Percentiles rank a stretch among this genome's conserved stretches.
phyloP scores from a whole-genome alignment of 2,797 vertebrate genomes.

The Passerculus sandwichensis region DNA sequence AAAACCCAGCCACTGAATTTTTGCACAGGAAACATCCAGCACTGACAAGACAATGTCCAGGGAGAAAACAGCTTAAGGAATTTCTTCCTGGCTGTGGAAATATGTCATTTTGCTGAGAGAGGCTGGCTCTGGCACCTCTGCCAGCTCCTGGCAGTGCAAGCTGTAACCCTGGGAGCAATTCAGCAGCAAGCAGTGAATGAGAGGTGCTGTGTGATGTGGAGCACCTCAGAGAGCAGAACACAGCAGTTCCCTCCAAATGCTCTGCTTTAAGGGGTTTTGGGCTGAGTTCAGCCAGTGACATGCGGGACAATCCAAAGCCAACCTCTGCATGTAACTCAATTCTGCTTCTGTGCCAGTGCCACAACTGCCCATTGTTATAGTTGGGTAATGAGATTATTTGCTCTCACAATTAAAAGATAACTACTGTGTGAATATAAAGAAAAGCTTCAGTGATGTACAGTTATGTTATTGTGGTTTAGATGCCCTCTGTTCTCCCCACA shows the following conservation, averaged over 20 bases:
- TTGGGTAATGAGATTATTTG: no score
- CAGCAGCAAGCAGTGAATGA: background rate
- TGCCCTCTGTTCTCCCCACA: no score
- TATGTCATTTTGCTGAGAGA: background rate
- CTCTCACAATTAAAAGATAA: no score
- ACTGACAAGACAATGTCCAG: background rate
- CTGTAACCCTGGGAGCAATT: background rate
- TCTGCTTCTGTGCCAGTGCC: background rate
- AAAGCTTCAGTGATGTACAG: no score
- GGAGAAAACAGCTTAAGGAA: background rate
- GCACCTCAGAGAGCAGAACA: background rate
- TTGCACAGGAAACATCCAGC: background rate
- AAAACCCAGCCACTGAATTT: background rate
- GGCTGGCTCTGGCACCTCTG: background rate
- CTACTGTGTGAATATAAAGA: no score
- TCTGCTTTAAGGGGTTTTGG: fast-evolving
- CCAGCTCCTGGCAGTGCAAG: background rate
- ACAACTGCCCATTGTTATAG: background rate
- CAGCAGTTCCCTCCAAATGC: background rate
- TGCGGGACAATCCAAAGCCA: background rate
- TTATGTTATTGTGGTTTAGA: no score
- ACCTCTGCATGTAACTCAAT: background rate
- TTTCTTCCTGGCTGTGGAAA: background rate
- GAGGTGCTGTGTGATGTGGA: background rate
- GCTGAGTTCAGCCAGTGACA: background rate